These are phyloP conservation scores for Ormia ochracea DNA, from an alignment of 2,888 invertebrate genomes.

Conservation along the genomic window DNA sequence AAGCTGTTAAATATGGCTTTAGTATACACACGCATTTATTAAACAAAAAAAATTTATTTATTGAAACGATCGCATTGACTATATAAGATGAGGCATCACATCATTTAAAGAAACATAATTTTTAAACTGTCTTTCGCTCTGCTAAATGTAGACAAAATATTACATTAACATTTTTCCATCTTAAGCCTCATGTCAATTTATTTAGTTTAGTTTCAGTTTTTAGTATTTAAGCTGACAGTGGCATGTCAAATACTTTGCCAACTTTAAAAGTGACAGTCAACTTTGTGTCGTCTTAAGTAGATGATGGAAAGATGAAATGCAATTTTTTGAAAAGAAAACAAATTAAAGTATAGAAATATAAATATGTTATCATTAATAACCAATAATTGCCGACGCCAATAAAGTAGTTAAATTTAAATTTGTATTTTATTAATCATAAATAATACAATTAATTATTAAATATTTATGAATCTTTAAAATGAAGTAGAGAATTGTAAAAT, in stretches of 20 bases:
- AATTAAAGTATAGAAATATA: not conserved
- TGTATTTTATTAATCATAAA: too few species aligned
- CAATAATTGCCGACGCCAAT: too few species aligned
- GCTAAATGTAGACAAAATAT: not conserved
- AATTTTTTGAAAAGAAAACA: constrained; percentile 31
- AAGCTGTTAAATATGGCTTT: too few species aligned
- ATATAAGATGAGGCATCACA: too few species aligned
- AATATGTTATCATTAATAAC: not conserved
- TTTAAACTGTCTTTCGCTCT: not conserved
- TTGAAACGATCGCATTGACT: too few species aligned
- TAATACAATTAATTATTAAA: too few species aligned
- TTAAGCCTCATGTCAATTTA: constrained; percentile 58
- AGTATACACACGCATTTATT: too few species aligned
- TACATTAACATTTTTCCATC: not conserved
- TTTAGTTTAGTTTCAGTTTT: constrained; percentile 55
- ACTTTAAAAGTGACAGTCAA: constrained; percentile 60
- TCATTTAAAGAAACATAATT: not conserved
- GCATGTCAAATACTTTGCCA: constrained; percentile 64
- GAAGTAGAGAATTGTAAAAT: too few species aligned
- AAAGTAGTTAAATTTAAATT: too few species aligned
- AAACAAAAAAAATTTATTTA: too few species aligned
- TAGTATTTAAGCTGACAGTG: constrained; percentile 60
- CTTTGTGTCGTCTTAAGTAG: constrained; percentile 57
- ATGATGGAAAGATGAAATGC: constrained; percentile 48
- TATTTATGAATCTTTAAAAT: too few species aligned